Evolutionary conservation across 2,797 vertebrate genomes (phyloP).

Genomic region (Aldrovandia affinis): DNA sequence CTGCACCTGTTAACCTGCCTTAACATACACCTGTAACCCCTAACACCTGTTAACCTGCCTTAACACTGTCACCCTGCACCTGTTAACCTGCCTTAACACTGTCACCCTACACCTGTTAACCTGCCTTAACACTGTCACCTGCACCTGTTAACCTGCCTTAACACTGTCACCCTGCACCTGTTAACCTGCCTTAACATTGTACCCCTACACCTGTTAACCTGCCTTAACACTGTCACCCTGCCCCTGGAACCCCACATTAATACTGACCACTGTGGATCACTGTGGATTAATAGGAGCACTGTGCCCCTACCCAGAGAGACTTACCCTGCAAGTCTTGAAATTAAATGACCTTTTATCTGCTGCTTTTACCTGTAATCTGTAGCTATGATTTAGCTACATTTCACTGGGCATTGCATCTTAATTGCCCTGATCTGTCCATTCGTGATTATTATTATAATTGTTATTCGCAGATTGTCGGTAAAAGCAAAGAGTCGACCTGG

Average conservation of each 20-base stretch:
- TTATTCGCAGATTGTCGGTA: constrained; percentile 83
- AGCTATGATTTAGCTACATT: too few relatives aligned
- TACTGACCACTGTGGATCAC: background rate
- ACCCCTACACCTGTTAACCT: background rate
- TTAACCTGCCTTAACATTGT: too few relatives aligned
- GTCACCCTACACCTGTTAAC: too few relatives aligned
- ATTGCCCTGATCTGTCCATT: background rate
- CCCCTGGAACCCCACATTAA: background rate
- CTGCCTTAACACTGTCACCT: background rate
- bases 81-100: background rate
- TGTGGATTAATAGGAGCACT: background rate
- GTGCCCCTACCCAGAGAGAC: background rate
- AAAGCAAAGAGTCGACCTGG: constrained; percentile 85
- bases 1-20: background rate
- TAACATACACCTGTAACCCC: too few relatives aligned
- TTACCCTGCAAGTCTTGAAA: background rate
- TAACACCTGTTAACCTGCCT: too few relatives aligned
- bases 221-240: background rate
- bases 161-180: too few relatives aligned
- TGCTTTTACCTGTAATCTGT: too few relatives aligned
- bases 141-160: background rate
- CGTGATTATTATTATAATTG: background rate
- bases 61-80: background rate
- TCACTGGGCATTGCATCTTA: background rate
- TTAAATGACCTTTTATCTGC: background rate